Percentiles rank a stretch among this genome's conserved stretches.
These are phyloP conservation scores for Melinaea menophilus DNA, from an alignment of 2,888 invertebrate genomes.

Conservation along the genomic window DNA sequence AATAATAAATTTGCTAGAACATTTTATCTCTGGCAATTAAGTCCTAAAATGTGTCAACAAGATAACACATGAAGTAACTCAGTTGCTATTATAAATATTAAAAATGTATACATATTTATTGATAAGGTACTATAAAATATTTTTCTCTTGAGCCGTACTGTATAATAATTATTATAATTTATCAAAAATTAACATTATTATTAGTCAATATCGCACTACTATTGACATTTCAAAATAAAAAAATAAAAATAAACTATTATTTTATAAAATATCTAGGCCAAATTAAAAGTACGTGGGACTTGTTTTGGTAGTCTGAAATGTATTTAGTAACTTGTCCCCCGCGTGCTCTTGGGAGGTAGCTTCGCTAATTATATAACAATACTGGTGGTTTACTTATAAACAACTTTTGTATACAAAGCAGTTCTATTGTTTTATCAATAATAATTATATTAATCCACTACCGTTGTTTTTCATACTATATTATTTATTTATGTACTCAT, in stretches of 20 bases:
- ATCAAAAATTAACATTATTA: too few relatives aligned
- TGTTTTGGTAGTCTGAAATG: neutral
- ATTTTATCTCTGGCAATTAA: conserved; percentile 24
- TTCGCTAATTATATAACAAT: conserved; percentile 17
- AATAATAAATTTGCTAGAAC: conserved; percentile 15
- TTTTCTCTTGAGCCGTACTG: too few relatives aligned
- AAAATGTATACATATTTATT: conserved; percentile 3
- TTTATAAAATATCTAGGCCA: neutral
- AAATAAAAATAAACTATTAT: neutral
- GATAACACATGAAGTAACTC: neutral
- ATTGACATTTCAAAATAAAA: too few relatives aligned
- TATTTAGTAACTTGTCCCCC: conserved; percentile 19
- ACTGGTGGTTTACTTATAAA: too few relatives aligned
- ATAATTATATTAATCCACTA: too few relatives aligned
- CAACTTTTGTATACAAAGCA: too few relatives aligned
- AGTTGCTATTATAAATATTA: neutral
- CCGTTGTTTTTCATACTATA: too few relatives aligned
- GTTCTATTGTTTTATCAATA: too few relatives aligned
- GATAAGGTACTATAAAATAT: neutral
- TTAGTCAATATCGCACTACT: too few relatives aligned
- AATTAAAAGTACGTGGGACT: neutral
- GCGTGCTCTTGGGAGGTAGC: conserved; percentile 19
- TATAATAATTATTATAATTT: too few relatives aligned
- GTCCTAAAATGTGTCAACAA: conserved; percentile 13
- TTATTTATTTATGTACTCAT: too few relatives aligned